phyloP scores from a whole-genome alignment of 1,140 invertebrate species.

The Bombus vancouverensis region DNA sequence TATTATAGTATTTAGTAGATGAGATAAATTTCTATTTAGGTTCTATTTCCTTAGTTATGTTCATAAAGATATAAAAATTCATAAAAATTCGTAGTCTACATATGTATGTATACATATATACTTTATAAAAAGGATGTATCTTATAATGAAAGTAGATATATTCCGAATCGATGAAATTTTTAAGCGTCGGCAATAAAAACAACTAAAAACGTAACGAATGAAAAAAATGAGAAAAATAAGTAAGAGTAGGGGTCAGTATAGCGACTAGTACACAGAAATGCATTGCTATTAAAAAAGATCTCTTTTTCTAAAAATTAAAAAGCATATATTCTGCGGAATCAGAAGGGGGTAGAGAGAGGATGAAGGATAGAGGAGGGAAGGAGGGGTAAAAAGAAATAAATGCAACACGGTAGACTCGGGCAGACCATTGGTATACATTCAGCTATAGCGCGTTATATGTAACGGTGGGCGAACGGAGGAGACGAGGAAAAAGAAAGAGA shows the following conservation, averaged over 20 bases:
- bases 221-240: background rate
- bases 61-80: no score
- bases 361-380: no score
- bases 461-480: background rate
- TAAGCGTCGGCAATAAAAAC: background rate
- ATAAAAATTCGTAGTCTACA: no score
- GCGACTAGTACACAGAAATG: background rate
- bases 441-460: conserved; percentile 17
- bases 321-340: background rate
- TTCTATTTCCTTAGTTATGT: no score
- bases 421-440: conserved; percentile 38
- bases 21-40: no score
- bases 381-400: conserved; percentile 32
- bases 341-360: background rate
- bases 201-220: background rate
- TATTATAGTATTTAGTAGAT: no score
- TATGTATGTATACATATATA: background rate
- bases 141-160: background rate
- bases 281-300: background rate
- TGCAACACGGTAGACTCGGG: conserved; percentile 31
- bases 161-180: background rate
- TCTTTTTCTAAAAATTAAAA: conserved; percentile 30
- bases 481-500: background rate
- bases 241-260: background rate
- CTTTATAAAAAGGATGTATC: background rate